Evolutionary conservation across 1,140 invertebrate species (phyloP), one percentile per base, ranked within the genome.

Genomic region (Melitaea cinxia): DNA sequence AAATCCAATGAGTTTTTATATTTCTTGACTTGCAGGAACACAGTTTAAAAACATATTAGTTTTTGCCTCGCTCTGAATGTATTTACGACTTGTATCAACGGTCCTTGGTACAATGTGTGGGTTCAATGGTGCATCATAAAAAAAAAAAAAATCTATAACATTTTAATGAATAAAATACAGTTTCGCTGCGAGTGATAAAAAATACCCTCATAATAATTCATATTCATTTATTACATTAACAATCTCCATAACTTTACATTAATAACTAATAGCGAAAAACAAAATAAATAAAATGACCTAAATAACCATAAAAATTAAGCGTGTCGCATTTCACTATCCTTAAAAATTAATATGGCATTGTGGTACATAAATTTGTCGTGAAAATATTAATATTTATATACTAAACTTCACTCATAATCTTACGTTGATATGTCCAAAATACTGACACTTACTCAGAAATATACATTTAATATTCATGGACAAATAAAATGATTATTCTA

Each of bases 281-380:
- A 73, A 72, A 78, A 80, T 75, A 76, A 78, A 76, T 76, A 78
- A 73, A 39, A 37, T 72, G 61, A 47, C 56, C 68, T 81, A 77
- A 59, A 69, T 59, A 50, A 59, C 5, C 49, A 57, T 67, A 79
- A 72, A 55, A 66, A 68, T 37, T 65, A 19, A 65, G 50, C 54
- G 56, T 54, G 15, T 57, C 37, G n/a, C n/a, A 57, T 37, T 42
- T 65, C 45, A 10, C 19, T 42, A 45, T 55, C 54, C 56, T 59
- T 72, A 72, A 33, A 61, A 54, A 30, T 17, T 68, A 72, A 68
- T 72, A 68, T 72, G 70, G 70, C 70, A 72, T 64, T 64, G 57
- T 37, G 57, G 53, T 56, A 57, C 54, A 10, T 49, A 49, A 42
- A 21, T 17, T 62, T 14, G 42, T 54, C 35, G 30, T n/a, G n/a